phyloP scores from a whole-genome alignment of 2,113 vertebrate genomes.

The Pteruthius melanotis region DNA sequence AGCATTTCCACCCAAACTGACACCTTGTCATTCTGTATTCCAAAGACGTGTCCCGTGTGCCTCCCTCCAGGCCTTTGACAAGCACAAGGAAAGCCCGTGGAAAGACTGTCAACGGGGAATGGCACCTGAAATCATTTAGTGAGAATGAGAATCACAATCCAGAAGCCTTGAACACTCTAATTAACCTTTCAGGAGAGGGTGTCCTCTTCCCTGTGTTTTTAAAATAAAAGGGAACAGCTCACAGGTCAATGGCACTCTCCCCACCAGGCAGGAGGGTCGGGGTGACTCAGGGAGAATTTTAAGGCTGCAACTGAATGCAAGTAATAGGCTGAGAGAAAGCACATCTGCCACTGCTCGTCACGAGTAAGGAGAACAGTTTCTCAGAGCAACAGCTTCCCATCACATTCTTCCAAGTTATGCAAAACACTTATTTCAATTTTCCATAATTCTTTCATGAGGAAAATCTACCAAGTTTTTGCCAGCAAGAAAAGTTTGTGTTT shows the following conservation, averaged over 20 bases:
- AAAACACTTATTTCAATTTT: background rate
- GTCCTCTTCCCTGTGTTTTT: background rate
- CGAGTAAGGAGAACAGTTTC: background rate
- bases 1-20: background rate
- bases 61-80: background rate
- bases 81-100: background rate
- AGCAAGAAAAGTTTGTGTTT: background rate
- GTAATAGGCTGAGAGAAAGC: background rate
- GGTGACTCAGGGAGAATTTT: background rate
- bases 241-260: background rate
- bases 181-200: background rate
- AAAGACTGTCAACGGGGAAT: accelerated
- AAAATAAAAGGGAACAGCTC: background rate
- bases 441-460: background rate
- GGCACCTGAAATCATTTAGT: background rate
- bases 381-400: background rate
- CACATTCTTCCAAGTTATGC: background rate
- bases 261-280: background rate
- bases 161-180: background rate
- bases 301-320: background rate
- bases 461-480: background rate
- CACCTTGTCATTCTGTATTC: background rate
- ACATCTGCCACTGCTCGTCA: background rate
- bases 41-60: accelerated
- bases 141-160: background rate